Percentiles rank a stretch among this genome's conserved stretches.
phyloP scores from a whole-genome alignment of 2,797 vertebrate species.

The Rhynchotus rufescens region DNA sequence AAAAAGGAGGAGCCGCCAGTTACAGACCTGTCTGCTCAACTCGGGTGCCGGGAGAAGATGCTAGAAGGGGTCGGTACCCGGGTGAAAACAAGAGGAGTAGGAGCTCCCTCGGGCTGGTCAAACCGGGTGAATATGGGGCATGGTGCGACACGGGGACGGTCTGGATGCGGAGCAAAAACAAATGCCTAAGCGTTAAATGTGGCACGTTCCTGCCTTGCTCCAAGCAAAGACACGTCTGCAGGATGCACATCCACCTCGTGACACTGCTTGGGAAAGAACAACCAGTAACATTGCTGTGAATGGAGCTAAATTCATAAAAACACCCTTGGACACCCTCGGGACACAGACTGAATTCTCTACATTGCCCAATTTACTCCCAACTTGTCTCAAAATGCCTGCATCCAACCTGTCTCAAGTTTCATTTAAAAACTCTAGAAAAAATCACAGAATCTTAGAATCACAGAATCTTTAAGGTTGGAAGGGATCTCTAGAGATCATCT shows the following conservation, averaged over 20 bases:
- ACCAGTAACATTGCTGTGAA: neutral
- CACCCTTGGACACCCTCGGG: neutral
- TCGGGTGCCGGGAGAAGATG: neutral
- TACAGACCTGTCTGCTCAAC: neutral
- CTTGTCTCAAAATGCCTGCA: neutral
- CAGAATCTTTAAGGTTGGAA: no score
- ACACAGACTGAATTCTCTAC: neutral
- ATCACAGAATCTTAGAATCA: no score
- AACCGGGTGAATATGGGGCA: accelerated
- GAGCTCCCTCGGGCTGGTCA: neutral
- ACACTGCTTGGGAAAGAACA: slow-evolving; percentile 1
- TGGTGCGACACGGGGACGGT: neutral
- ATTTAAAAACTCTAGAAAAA: neutral
- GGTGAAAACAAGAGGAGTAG: neutral
- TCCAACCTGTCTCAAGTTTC: neutral
- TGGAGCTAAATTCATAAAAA: neutral
- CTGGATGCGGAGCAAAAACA: neutral
- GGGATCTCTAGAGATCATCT: no score
- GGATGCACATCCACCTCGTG: neutral
- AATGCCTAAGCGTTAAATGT: neutral
- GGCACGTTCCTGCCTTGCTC: neutral
- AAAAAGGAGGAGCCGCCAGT: neutral
- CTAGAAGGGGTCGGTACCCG: neutral
- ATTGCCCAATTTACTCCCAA: neutral
- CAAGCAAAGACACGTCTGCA: neutral